Conservation (phyloP, 2,797 vertebrate species). For the Brachyalestes nurse region DNA sequence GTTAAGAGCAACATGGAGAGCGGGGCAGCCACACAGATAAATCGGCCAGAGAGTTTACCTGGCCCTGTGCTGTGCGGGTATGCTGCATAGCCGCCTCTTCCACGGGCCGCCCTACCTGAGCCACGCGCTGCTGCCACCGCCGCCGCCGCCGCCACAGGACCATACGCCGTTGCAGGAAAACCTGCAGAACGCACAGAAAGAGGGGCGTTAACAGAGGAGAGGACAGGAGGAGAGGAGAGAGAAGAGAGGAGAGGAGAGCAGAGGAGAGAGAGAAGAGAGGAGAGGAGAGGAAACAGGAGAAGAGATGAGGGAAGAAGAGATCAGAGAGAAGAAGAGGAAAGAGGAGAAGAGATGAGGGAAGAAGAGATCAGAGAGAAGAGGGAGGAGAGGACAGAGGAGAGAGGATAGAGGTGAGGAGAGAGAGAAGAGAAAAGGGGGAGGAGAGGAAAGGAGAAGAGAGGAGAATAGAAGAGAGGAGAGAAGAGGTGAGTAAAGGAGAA, state of each 20-base stretch:
- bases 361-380: neutral
- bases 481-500: neutral
- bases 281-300: neutral
- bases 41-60: slow-evolving; percentile 84
- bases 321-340: neutral
- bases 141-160: slow-evolving; percentile 88
- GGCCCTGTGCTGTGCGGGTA: slow-evolving; percentile 84
- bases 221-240: neutral
- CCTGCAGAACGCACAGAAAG: slow-evolving; percentile 69
- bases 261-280: neutral
- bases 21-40: slow-evolving; percentile 84
- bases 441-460: neutral
- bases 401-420: neutral
- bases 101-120: slow-evolving; percentile 89
- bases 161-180: slow-evolving; percentile 87
- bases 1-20: slow-evolving; percentile 67
- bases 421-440: too few relatives aligned
- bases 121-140: slow-evolving; percentile 88
- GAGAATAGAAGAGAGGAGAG: neutral
- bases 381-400: neutral
- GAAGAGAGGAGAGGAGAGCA: neutral
- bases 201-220: neutral
- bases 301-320: neutral
- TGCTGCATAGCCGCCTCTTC: slow-evolving; percentile 80
- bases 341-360: neutral